Evolutionary conservation across 1,140 invertebrate genomes (phyloP), one percentile per base, ranked within the genome.

Genomic region (Diprion similis): DNA sequence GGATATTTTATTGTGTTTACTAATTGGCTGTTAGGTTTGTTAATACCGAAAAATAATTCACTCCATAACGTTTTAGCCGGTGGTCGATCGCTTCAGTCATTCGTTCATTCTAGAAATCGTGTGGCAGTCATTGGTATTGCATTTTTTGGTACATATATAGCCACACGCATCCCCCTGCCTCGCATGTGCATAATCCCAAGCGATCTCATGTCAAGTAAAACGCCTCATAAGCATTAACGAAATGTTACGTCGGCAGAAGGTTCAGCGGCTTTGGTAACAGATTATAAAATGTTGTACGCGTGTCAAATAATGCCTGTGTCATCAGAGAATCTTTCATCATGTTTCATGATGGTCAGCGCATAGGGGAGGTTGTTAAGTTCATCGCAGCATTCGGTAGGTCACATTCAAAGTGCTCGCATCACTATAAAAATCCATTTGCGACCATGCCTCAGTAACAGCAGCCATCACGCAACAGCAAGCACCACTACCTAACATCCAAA

Each of bases 21-120:
- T 83, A 85, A 86, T 85, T 81, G 83, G 84, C 83, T 85, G 83
- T 81, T 80, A 82, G 83, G 79, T 82, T 83, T 81, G 79, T 81
- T 84, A 81, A 84, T 81, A 78, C 45, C 76, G 73, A 15, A 17
- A 15, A 59, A 8, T 59, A 59, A 59, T 59, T 68, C 17, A 68
- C 8, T 68, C 18, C 17, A 68, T 68, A 68, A 19, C 11, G 18
- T 19, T 45, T 7, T 18, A 13, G 66, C 66, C 66, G 8, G 37
- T 13, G 66, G 17, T 11, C 66, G 19, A 68, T 45, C 66, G 66
- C 66, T 68, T 68, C 18, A 68, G 37, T 68, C 66, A 68, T 68
- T 68, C 17, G 66, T 68, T 68, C 66, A 68, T 68, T 68, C 18
- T 13, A 68, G 37, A 68, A 18, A 68, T 18, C 18, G 66, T 45